Evolutionary conservation across 2,797 vertebrate genomes (phyloP), one percentile per base, ranked within the genome.

Genomic region (Acanthornis magna): DNA sequence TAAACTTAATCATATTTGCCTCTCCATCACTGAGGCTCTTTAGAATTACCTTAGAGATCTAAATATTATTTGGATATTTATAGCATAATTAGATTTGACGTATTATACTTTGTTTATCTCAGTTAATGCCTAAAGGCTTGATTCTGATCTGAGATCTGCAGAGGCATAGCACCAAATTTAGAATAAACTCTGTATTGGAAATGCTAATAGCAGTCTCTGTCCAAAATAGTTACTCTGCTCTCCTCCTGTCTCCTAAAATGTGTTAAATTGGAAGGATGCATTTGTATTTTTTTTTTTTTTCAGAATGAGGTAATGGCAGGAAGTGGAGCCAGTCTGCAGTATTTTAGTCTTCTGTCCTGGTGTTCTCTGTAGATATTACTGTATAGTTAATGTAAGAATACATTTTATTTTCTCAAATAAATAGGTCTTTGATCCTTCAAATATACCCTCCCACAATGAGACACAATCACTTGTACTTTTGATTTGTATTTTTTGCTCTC

Each of bases 101-200:
- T 87, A 90, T 88, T n/a, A 15, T 91, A 65, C 73, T 97, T 93
- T 96, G 93, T 94, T 96, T 95, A 95, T 96, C 78, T 91, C 83
- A 78, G 61, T 91, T 91, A 91, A 50, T 85, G 92, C 93, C 93
- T 81, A 70, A 83, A 89, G 92, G 86, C 86, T 94, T 91, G 89
- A 83, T 93, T 91, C 87, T 79, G 85, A 82, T 95, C 83, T 88
- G 65, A 87, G 81, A 82, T 89, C 78, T 89, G 63, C 83, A 89
- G 60, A 78, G 42, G 36, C 88, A 68, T 29, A 89, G 71, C 62
- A 96, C 42, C 63, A 91, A 75, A 95, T 93, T 70, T 89, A 74
- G 93, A 92, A 85, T 74, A 85, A 92, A 71, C 30, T 62, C 50
- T 95, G 42, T 74, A 77, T 51, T 36, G 20, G 74, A 94, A 82